phyloP scores from a whole-genome alignment of 2,888 invertebrate species.

The Oligia strigilis region DNA sequence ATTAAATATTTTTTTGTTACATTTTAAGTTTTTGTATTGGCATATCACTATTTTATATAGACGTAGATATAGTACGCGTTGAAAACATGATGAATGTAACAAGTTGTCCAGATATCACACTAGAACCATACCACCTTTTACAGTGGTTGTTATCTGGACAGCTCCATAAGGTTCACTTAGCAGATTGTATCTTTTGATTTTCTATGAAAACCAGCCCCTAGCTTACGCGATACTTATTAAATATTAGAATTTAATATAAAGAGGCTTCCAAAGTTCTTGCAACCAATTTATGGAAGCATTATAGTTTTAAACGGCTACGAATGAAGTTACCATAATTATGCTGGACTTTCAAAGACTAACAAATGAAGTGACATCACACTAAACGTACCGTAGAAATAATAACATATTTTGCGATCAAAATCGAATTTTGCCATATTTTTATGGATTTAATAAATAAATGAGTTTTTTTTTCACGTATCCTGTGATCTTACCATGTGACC shows the following conservation, averaged over 20 bases:
- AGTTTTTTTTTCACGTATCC: background rate
- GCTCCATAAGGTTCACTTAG: no score
- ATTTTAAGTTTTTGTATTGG: conserved; percentile 54
- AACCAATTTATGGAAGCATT: background rate
- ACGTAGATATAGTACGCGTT: conserved; percentile 12
- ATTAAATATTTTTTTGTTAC: conserved; percentile 40
- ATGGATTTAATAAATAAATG: background rate
- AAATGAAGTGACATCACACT: background rate
- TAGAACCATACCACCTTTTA: background rate
- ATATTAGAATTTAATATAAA: conserved; percentile 22
- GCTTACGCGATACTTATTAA: background rate
- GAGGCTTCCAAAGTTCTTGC: conserved; percentile 8
- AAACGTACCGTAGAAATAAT: conserved; percentile 4
- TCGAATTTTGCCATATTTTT: conserved; percentile 1
- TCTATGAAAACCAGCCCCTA: conserved; percentile 15
- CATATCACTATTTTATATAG: conserved; percentile 59
- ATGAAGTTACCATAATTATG: background rate
- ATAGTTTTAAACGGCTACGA: background rate
- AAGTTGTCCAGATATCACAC: background rate
- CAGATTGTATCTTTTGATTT: conserved; percentile 18
- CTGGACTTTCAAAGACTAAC: background rate
- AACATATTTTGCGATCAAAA: conserved; percentile 27
- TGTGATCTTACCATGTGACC: background rate
- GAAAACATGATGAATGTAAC: background rate
- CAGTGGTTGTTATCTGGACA: background rate